Percentiles rank a stretch among this genome's conserved stretches.
phyloP scores from a whole-genome alignment of 2,888 invertebrate genomes.

The Endotricha flammealis region DNA sequence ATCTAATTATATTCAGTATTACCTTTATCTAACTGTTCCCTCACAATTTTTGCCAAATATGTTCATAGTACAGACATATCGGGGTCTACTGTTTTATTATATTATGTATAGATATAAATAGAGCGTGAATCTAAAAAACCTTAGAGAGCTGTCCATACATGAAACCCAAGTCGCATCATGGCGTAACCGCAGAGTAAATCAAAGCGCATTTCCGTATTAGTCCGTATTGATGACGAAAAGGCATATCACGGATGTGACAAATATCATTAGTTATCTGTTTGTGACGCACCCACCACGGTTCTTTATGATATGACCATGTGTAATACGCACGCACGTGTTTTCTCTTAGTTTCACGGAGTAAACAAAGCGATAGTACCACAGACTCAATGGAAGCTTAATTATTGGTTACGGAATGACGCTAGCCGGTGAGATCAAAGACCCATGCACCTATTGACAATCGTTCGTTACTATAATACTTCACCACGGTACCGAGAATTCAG shows the following conservation, averaged over 20 bases:
- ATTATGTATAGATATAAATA: slow-evolving; percentile 10
- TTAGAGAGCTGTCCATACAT: slow-evolving; percentile 16
- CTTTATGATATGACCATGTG: slow-evolving; percentile 8
- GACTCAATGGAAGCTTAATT: slow-evolving; percentile 61
- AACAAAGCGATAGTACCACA: slow-evolving; percentile 40
- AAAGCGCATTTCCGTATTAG: slow-evolving; percentile 49
- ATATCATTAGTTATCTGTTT: slow-evolving; percentile 25
- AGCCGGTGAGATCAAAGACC: slow-evolving; percentile 21
- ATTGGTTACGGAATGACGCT: slow-evolving; percentile 49
- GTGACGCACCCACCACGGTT: slow-evolving; percentile 16
- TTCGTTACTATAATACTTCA: slow-evolving; percentile 2
- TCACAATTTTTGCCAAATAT: slow-evolving; percentile 37
- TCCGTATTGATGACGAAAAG: slow-evolving; percentile 39
- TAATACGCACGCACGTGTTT: slow-evolving; percentile 35
- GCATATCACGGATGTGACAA: slow-evolving; percentile 18
- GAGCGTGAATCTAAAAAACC: slow-evolving; percentile 15
- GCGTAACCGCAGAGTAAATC: slow-evolving; percentile 36
- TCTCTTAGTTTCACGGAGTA: slow-evolving; percentile 38
- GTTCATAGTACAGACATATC: slow-evolving; percentile 1
- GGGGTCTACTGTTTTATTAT: slow-evolving; percentile 15
- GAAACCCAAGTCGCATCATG: slow-evolving; percentile 30
- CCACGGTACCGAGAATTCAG: background rate
- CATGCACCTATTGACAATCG: slow-evolving; percentile 4
- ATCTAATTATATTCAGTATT: too few relatives aligned
- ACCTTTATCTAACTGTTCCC: slow-evolving; percentile 24